Base-by-base conservation (phyloP, 2,888 invertebrate genomes). In the Lasius fuliginosus region DNA sequence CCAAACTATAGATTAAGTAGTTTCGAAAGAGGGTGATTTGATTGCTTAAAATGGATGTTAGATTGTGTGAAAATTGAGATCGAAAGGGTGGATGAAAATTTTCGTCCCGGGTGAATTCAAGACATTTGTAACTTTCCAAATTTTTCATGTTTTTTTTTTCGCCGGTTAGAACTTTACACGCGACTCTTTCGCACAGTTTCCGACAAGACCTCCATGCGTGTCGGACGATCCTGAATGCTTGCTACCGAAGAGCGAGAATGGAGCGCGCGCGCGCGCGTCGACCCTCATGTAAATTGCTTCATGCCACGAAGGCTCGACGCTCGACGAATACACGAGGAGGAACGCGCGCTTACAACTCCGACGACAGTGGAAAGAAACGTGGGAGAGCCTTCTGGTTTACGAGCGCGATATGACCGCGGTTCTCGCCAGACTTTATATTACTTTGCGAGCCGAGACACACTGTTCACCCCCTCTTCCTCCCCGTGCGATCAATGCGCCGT, bases 351-450 rank as follows among this genome's bases (percentile, higher is more conserved):
- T 91, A 88, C 73, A 92, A 91, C 83, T 90, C 88, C 85, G 87
- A 42, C 42, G 84, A 64, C 86, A 90, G 85, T 53, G 82, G 83
- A 87, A 90, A 87, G 85, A 87, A 53, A 67, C n/a, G 30, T n/a
- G 33, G 71, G 77, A 89, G 89, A 87, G 84, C 92, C 89, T 92
- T 92, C 92, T 90, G 91, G 85, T 94, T 93, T 93, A 93, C 92
- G 92, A 93, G 91, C 90, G 79, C 91, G 91, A 93, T 93, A 92
- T 92, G 92, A 92, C 92, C 91, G 82, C 87, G 90, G 60, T 90
- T 90, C 86, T 53, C 49, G 49, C 68, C 89, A 90, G 92, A 93
- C 93, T 93, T 93, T 93, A 92, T 93, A 93, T 93, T 92, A 92
- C 93, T 92, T 92, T 89, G 87, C 90, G 90, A 49, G 64, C 65